Conservation (phyloP, 2,797 vertebrate genomes). For the Schizothorax lantsangensis region DNA sequence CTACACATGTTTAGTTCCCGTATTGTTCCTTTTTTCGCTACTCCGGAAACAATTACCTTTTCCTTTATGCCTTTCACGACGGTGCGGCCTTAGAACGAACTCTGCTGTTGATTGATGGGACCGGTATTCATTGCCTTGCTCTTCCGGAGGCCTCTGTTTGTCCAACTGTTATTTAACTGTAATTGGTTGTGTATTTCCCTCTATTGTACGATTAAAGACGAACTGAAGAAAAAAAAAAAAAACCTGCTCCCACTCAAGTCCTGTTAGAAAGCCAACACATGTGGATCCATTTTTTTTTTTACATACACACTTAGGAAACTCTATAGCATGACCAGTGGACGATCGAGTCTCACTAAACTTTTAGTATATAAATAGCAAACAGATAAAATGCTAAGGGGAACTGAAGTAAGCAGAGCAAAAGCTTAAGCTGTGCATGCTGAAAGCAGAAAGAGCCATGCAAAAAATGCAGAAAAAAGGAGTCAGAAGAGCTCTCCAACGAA, state of each 20-base stretch:
- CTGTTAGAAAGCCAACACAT: conserved; percentile 30
- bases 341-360: neutral
- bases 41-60: conserved; percentile 76
- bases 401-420: conserved; percentile 14
- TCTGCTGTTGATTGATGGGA: conserved; percentile 70
- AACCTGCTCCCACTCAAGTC: conserved; percentile 32
- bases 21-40: conserved; percentile 65
- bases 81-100: conserved; percentile 75
- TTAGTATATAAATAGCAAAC: neutral
- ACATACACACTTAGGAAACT: neutral
- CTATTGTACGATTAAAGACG: conserved; percentile 57
- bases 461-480: neutral
- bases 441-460: neutral
- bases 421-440: conserved; percentile 22
- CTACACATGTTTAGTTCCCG: conserved; percentile 74
- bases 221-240: conserved; percentile 29
- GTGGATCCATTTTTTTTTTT: neutral
- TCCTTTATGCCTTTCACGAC: conserved; percentile 53
- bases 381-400: neutral
- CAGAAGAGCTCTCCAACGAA: conserved; percentile 28
- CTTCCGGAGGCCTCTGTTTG: conserved; percentile 58
- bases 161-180: conserved; percentile 57
- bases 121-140: conserved; percentile 62
- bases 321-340: neutral
- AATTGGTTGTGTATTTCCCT: conserved; percentile 53